These are phyloP conservation scores for Onychomys leucogaster DNA, from an alignment of 2,797 vertebrate genomes.

Conservation along the genomic window DNA sequence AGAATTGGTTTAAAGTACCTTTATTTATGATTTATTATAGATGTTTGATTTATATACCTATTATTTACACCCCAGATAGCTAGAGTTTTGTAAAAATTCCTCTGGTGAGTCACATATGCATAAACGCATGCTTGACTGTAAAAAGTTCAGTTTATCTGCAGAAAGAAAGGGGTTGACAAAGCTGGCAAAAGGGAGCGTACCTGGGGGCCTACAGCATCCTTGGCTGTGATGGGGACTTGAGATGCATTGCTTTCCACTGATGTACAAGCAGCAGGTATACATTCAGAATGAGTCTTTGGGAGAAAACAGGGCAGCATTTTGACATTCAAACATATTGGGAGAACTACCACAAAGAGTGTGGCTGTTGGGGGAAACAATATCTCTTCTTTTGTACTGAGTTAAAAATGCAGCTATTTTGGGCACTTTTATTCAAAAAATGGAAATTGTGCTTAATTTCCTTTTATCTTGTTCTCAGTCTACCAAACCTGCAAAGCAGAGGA, in stretches of 20 bases:
- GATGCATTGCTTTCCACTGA: constrained; percentile 5
- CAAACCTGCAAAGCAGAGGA: constrained; percentile 71
- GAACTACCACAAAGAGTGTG: constrained; percentile 51
- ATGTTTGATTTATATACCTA: not conserved
- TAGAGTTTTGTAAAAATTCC: not conserved
- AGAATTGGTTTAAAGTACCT: not conserved
- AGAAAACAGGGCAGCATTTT: constrained; percentile 62
- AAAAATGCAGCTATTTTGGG: constrained; percentile 69
- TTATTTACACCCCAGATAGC: not conserved
- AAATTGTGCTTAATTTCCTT: constrained; percentile 82
- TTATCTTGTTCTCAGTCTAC: constrained; percentile 76
- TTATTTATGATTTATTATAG: not conserved
- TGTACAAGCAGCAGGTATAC: constrained; percentile 5
- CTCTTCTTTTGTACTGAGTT: constrained; percentile 45
- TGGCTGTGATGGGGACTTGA: not conserved
- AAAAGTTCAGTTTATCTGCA: not conserved
- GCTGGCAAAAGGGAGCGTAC: not conserved
- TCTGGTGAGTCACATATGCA: not conserved
- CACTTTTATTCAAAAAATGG: constrained; percentile 71
- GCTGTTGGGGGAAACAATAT: constrained; percentile 47
- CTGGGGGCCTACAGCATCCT: not conserved
- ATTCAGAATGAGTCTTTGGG: constrained; percentile 29
- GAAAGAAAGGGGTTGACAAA: not conserved
- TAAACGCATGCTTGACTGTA: not conserved
- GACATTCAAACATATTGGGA: constrained; percentile 47